Evolutionary conservation across 2,888 invertebrate genomes (phyloP).

Genomic region (Chaitophorus viminalis): DNA sequence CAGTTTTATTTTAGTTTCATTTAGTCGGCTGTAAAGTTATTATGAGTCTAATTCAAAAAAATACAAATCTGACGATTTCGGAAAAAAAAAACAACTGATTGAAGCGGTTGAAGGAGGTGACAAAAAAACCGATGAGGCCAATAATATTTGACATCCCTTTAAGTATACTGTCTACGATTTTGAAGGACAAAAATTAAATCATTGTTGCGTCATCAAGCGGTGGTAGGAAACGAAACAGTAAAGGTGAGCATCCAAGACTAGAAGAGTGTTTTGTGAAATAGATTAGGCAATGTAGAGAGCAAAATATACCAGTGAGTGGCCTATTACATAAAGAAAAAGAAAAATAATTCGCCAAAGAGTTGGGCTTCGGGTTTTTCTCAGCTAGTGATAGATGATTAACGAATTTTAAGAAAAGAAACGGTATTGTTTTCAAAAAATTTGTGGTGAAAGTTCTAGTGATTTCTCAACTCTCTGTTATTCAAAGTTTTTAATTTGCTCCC

Average conservation of each 20-base stretch:
- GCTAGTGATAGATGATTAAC: no score
- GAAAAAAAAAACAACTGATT: conserved; percentile 45
- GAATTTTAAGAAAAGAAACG: no score
- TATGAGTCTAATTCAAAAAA: not conserved
- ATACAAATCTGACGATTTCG: not conserved
- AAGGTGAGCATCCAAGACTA: conserved; percentile 62
- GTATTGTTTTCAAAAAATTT: no score
- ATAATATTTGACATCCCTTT: conserved; percentile 63
- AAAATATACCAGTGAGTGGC: conserved; percentile 59
- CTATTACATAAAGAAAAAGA: conserved; percentile 63
- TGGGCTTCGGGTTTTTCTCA: no score
- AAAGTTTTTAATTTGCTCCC: no score
- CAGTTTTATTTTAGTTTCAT: conserved; percentile 30
- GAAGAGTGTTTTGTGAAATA: conserved; percentile 61
- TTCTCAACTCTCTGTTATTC: no score
- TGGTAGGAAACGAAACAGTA: conserved; percentile 17
- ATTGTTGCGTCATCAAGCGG: not conserved
- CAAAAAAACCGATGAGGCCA: conserved; percentile 63
- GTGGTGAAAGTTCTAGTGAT: no score
- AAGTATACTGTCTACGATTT: conserved; percentile 63
- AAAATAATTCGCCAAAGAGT: not conserved
- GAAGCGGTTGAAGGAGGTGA: conserved; percentile 44
- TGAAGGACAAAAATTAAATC: conserved; percentile 62
- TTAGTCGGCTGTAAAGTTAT: not conserved
- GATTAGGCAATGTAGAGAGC: conserved; percentile 50